phyloP scores from a whole-genome alignment of 2,888 invertebrate species.

The Caenorhabditis doughertyi region DNA sequence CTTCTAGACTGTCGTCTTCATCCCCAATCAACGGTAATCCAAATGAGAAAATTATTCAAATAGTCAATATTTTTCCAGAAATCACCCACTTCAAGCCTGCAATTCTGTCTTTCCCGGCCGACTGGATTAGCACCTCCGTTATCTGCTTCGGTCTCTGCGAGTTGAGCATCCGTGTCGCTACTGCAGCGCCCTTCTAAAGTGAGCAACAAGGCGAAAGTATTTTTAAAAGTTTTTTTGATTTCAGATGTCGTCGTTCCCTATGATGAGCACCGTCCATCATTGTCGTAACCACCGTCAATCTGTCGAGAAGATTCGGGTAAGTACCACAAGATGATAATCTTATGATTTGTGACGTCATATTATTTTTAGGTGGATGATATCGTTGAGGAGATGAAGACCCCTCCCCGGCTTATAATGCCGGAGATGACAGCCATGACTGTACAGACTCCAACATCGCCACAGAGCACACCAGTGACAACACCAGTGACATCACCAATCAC shows the following conservation, averaged over 20 bases:
- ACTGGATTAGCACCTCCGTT: conserved; percentile 79
- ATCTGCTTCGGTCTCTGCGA: conserved; percentile 81
- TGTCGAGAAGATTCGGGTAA: conserved; percentile 46
- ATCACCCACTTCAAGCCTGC: conserved; percentile 59
- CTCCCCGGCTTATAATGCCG: conserved; percentile 20
- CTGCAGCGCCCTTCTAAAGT: conserved; percentile 70
- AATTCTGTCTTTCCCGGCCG: conserved; percentile 67
- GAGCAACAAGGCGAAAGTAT: neutral
- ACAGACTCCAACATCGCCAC: conserved; percentile 6
- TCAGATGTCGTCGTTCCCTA: conserved; percentile 73
- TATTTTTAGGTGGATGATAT: conserved; percentile 42
- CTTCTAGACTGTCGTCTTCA: conserved; percentile 55
- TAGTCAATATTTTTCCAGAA: conserved; percentile 29
- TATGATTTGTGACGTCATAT: neutral
- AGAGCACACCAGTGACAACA: conserved; percentile 8
- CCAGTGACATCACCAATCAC: conserved; percentile 20
- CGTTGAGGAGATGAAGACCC: conserved; percentile 20
- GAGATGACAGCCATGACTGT: conserved; percentile 7
- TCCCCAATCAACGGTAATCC: conserved; percentile 43
- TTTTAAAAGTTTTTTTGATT: neutral
- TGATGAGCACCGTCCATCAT: conserved; percentile 72
- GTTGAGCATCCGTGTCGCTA: conserved; percentile 76
- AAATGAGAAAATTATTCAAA: too few relatives aligned
- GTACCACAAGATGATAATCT: neutral
- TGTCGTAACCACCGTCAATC: conserved; percentile 51